These are phyloP conservation scores for Tiaroga cobitis DNA, from an alignment of 2,797 vertebrate genomes.

Conservation along the genomic window DNA sequence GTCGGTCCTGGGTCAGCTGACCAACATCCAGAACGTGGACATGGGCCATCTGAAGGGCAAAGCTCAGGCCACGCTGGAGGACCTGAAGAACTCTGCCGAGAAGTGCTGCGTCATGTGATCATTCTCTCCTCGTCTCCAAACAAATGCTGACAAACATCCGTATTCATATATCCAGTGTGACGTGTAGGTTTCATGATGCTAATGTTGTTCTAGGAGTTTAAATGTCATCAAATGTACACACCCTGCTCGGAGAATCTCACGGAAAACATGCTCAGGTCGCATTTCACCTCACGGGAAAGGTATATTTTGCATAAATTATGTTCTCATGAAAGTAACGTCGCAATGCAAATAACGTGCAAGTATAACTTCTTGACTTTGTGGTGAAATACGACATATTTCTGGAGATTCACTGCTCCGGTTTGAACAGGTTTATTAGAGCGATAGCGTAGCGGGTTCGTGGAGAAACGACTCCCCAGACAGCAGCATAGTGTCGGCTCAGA, in stretches of 20 bases:
- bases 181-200: constrained; percentile 41
- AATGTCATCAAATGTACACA: background rate
- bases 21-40: constrained; percentile 92
- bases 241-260: constrained; percentile 3
- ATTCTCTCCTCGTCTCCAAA: constrained; percentile 62
- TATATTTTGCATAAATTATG: background rate
- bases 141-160: constrained; percentile 45
- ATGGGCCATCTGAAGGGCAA: constrained; percentile 94
- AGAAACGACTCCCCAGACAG: background rate
- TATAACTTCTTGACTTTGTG: background rate
- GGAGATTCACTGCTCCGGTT: background rate
- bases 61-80: constrained; percentile 92
- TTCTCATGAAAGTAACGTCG: background rate
- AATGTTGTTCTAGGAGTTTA: constrained; percentile 28
- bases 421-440: constrained; percentile 22
- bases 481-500: too few species aligned
- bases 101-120: constrained; percentile 93
- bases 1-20: constrained; percentile 92
- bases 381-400: constrained; percentile 15
- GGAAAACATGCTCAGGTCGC: constrained; percentile 3
- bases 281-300: constrained; percentile 16
- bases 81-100: constrained; percentile 95
- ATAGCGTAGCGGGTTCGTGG: constrained; percentile 19
- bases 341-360: background rate
- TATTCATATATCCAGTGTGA: constrained; percentile 30